A percentile compares a stretch with the other conserved stretches of the same genome.
Conservation (phyloP, 2,113 vertebrate species). For the Phainopepla nitens region DNA sequence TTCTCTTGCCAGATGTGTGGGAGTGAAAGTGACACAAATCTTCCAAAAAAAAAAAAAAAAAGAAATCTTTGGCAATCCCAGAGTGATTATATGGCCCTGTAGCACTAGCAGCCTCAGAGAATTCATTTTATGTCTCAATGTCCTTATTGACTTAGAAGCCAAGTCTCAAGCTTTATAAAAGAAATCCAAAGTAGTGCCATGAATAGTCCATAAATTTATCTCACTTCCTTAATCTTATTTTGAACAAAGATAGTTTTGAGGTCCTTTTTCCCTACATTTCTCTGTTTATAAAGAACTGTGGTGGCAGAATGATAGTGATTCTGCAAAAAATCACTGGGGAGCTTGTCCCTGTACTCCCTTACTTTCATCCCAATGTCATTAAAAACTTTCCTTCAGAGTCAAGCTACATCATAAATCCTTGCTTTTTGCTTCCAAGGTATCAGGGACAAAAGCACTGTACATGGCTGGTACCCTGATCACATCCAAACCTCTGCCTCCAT, state of each 20-base stretch:
- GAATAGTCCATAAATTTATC: constrained; percentile 10
- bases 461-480: not conserved
- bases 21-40: constrained; percentile 62
- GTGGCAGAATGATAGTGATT: not conserved
- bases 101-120: not conserved
- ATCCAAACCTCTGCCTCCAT: not conserved
- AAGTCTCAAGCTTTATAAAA: not conserved
- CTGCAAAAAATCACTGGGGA: not conserved
- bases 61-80: constrained; percentile 7
- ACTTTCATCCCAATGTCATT: not conserved
- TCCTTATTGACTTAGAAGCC: not conserved
- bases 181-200: not conserved
- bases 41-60: not conserved
- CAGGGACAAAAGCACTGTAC: accelerated
- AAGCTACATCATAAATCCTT: not conserved
- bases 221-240: constrained; percentile 17
- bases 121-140: not conserved
- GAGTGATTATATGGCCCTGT: not conserved
- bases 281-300: not conserved
- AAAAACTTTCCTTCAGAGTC: not conserved
- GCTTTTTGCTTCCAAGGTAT: not conserved
- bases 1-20: constrained; percentile 56
- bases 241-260: not conserved
- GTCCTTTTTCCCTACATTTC: not conserved
- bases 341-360: not conserved